Evolutionary conservation across 1,140 invertebrate species (phyloP).

Genomic region (Meloidogyne chitwoodi): DNA sequence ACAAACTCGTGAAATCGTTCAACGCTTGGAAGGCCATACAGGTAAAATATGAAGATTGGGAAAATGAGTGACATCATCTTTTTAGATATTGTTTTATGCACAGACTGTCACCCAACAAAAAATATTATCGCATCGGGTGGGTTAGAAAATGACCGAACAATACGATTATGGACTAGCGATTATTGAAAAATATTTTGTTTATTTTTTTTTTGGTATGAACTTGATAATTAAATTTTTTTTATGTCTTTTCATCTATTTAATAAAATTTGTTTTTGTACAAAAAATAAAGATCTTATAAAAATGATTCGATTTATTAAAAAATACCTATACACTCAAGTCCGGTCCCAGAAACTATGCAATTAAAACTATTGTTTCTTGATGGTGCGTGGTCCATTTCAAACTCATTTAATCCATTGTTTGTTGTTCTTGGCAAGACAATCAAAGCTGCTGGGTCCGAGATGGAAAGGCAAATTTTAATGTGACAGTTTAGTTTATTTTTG

Average conservation of each 20-base stretch:
- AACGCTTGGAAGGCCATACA: conserved; percentile 90
- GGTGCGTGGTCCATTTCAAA: background rate
- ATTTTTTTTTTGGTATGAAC: too few relatives aligned
- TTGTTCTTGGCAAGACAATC: background rate
- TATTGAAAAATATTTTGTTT: conserved; percentile 17
- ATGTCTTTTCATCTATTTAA: too few relatives aligned
- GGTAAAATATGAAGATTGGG: conserved; percentile 63
- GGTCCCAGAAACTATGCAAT: background rate
- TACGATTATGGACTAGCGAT: conserved; percentile 98
- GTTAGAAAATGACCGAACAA: conserved; percentile 95
- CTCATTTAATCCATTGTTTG: background rate
- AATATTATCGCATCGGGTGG: conserved; percentile 98
- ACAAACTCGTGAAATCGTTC: conserved; percentile 97
- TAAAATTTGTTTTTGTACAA: too few relatives aligned
- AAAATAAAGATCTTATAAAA: too few relatives aligned
- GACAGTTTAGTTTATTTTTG: background rate
- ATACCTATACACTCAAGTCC: background rate
- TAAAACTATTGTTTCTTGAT: background rate
- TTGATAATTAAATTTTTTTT: too few relatives aligned
- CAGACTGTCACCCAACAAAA: conserved; percentile 94
- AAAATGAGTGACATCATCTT: conserved; percentile 34
- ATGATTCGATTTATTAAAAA: background rate
- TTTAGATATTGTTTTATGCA: conserved; percentile 90
- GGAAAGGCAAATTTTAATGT: background rate
- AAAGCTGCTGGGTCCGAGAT: conserved; percentile 7